A percentile compares a stretch with the other conserved stretches of the same genome.
Evolutionary conservation across 2,888 invertebrate species (phyloP).

Genomic region (Hartigia nigra): DNA sequence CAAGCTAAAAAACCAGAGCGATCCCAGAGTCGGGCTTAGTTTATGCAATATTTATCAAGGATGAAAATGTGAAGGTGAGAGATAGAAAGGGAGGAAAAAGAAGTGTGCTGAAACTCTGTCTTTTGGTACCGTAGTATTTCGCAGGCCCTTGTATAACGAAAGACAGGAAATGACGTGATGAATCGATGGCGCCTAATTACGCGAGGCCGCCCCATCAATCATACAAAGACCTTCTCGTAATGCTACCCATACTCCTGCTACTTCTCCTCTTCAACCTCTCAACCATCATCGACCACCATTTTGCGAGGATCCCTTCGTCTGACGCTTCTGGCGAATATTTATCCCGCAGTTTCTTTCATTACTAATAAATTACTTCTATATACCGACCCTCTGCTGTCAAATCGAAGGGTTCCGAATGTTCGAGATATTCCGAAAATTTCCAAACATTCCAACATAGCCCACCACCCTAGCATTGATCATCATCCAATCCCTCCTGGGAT

Average conservation of each 20-base stretch:
- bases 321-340: not conserved
- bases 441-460: slow-evolving; percentile 25
- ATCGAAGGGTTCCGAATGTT: slow-evolving; percentile 22
- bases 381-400: not conserved
- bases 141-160: slow-evolving; percentile 15
- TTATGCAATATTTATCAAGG: slow-evolving; percentile 1
- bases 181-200: slow-evolving; percentile 34
- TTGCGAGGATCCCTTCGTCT: not conserved
- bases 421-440: slow-evolving; percentile 30
- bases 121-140: not conserved
- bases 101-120: not conserved
- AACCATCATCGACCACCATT: not conserved
- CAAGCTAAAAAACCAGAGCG: slow-evolving; percentile 12
- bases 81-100: not conserved
- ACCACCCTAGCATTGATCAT: not conserved
- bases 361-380: slow-evolving; percentile 12
- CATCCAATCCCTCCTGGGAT: not conserved
- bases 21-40: slow-evolving; percentile 2
- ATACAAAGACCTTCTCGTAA: slow-evolving; percentile 12
- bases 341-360: slow-evolving; percentile 1
- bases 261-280: not conserved
- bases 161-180: slow-evolving; percentile 30
- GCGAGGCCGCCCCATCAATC: slow-evolving; percentile 28
- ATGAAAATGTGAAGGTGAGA: not conserved
- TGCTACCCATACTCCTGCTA: slow-evolving; percentile 1